Conservation (phyloP, 2,888 invertebrate genomes). For the Notodonta ziczac region DNA sequence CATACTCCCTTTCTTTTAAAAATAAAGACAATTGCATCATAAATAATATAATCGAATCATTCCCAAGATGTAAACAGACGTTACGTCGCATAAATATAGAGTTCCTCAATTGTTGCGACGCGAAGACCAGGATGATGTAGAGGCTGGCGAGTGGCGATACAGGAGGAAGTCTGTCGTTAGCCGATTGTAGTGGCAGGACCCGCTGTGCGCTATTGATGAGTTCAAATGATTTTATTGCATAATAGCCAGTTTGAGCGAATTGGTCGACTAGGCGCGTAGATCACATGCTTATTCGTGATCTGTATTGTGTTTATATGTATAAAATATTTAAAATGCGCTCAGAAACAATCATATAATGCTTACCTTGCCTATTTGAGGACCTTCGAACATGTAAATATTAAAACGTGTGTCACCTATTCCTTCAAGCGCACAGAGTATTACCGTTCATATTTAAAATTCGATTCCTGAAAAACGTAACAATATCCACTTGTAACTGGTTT, state of each 20-base stretch:
- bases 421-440: too few relatives aligned
- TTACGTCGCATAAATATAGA: slow-evolving; percentile 36
- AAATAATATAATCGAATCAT: slow-evolving; percentile 17
- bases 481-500: too few relatives aligned
- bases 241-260: slow-evolving; percentile 58
- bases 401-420: too few relatives aligned
- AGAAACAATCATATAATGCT: not conserved
- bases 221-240: slow-evolving; percentile 80
- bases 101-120: slow-evolving; percentile 32
- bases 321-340: not conserved
- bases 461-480: too few relatives aligned
- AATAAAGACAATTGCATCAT: not conserved
- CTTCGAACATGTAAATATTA: not conserved
- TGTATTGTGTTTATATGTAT: not conserved
- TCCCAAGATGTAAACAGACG: slow-evolving; percentile 36
- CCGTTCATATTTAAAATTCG: too few relatives aligned
- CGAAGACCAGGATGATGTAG: slow-evolving; percentile 37
- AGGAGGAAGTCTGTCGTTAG: slow-evolving; percentile 71
- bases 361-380: not conserved
- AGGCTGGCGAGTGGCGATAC: slow-evolving; percentile 26
- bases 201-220: slow-evolving; percentile 80
- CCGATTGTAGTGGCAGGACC: slow-evolving; percentile 60
- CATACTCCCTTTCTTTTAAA: not conserved
- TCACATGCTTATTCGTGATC: slow-evolving; percentile 19
- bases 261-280: slow-evolving; percentile 49